Evolutionary conservation across 2,888 invertebrate species (phyloP), one percentile per base, ranked within the genome.

Genomic region (Sminthurinus aureus): DNA sequence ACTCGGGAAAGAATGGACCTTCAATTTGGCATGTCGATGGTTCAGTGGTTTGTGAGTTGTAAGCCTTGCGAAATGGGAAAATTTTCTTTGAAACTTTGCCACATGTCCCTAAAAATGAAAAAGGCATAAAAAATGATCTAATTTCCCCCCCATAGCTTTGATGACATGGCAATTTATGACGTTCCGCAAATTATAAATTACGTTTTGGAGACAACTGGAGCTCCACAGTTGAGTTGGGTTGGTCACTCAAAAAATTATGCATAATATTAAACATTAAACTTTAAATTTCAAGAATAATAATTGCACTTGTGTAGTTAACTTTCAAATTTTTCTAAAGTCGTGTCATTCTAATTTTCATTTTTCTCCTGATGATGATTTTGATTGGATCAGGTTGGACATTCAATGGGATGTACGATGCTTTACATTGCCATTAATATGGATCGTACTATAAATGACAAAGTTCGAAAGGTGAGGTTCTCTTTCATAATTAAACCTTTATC

Each of bases 81-180:
- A n/a, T n/a, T n/a, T n/a, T n/a, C n/a, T n/a, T n/a, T n/a, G n/a
- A n/a, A n/a, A n/a, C n/a, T n/a, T n/a, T n/a, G n/a, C n/a, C n/a
- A n/a, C n/a, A n/a, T n/a, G n/a, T n/a, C n/a, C n/a, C n/a, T n/a
- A n/a, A n/a, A n/a, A n/a, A n/a, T n/a, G n/a, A n/a, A n/a, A n/a
- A n/a, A n/a, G n/a, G n/a, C n/a, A 22, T 76, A n/a, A 51, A 12
- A 74, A 74, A n/a, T 20, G 74, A n/a, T 66, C 20, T 66, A 18
- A 4, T 18, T 67, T 67, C 20, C 22, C 51, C 0, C 20, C 22
- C 51, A 15, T 87, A 91, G 91, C 84, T 92, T 90, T 90, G 91
- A 92, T 87, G 91, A 92, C 86, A 91, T 92, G 91, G 91, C 91
- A 0, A 84, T 89, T 78, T 90, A 90, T 86, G 92, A 92, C 87